Conservation (phyloP, 1,140 invertebrate genomes). For the Marisa cornuarietis region DNA sequence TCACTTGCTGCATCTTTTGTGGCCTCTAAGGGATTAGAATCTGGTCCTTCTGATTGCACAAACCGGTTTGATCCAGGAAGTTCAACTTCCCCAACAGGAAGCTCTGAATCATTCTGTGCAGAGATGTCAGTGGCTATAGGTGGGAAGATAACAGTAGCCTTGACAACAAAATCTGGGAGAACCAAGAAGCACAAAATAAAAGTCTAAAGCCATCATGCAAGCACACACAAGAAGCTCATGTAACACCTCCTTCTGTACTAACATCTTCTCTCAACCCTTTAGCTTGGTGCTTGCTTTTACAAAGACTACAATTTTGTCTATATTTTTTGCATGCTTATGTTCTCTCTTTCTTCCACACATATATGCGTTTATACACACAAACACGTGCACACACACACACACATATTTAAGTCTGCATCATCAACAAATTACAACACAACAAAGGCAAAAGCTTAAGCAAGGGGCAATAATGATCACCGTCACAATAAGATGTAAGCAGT, state of each 20-base stretch:
- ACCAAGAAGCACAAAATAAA: constrained; percentile 7
- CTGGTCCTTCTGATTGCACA: constrained; percentile 3
- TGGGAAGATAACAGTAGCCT: neutral
- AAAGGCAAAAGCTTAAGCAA: no score
- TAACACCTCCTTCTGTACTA: no score
- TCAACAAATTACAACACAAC: no score
- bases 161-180: constrained; percentile 10
- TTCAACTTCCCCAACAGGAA: constrained; percentile 19
- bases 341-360: constrained; percentile 6
- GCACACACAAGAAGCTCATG: neutral
- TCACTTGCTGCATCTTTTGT: neutral
- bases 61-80: constrained; percentile 23
- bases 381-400: neutral
- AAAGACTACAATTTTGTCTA: no score
- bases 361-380: neutral
- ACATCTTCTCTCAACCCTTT: no score
- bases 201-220: neutral
- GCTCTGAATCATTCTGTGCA: neutral
- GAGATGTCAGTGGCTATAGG: neutral
- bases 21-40: neutral
- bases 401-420: no score
- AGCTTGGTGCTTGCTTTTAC: no score
- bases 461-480: no score
- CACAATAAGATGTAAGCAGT: no score
- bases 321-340: neutral